These are phyloP conservation scores for Hippopotamyrus pictus DNA, from an alignment of 2,797 vertebrate genomes.

Conservation along the genomic window DNA sequence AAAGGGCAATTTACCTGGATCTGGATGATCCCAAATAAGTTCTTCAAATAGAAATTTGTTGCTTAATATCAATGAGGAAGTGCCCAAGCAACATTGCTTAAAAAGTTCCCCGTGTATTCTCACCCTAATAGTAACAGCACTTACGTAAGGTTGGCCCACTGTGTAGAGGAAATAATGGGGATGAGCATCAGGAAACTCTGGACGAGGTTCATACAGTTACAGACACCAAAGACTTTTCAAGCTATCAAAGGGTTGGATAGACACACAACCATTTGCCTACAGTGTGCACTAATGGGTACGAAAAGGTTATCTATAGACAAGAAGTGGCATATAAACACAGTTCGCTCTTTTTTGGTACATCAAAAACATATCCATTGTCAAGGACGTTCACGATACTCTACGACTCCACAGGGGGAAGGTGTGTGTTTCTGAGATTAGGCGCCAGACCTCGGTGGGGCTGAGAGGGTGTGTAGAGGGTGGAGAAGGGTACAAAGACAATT, in stretches of 20 bases:
- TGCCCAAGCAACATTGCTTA: background rate
- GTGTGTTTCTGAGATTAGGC: background rate
- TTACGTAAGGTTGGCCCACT: background rate
- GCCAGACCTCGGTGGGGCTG: background rate
- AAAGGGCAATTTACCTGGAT: background rate
- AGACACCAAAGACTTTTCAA: constrained; percentile 10
- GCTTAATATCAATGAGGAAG: background rate
- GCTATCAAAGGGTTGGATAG: background rate
- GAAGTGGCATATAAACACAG: constrained; percentile 4
- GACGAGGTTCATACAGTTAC: constrained; percentile 6
- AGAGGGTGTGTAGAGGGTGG: background rate
- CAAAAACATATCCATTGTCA: constrained; percentile 6
- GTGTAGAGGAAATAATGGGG: background rate
- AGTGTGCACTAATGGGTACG: background rate
- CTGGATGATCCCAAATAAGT: background rate
- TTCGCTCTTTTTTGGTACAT: background rate
- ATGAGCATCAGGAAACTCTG: background rate
- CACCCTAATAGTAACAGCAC: background rate
- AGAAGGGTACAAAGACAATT: background rate
- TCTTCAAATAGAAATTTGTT: background rate
- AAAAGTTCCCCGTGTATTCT: background rate
- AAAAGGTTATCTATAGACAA: background rate
- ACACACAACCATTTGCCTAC: background rate
- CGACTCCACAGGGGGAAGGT: background rate
- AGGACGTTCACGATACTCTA: background rate